A percentile compares a stretch with the other conserved stretches of the same genome.
These are phyloP conservation scores for Polylopha cassiicola DNA, from an alignment of 2,888 invertebrate species.

Conservation along the genomic window DNA sequence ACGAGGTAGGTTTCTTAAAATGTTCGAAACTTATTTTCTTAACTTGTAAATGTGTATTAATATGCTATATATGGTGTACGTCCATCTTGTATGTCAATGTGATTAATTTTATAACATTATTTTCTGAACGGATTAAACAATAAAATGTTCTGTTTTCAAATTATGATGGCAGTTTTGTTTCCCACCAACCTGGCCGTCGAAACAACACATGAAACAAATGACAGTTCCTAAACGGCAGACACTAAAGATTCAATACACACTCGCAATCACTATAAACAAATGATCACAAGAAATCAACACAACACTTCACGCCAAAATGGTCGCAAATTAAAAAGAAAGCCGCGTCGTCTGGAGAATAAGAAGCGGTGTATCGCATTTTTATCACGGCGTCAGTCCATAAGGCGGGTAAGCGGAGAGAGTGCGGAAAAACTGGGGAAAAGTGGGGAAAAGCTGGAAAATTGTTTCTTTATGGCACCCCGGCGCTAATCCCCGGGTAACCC, in stretches of 20 bases:
- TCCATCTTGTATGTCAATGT: slow-evolving; percentile 76
- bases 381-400: slow-evolving; percentile 65
- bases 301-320: too few relatives aligned
- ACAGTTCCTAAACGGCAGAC: too few relatives aligned
- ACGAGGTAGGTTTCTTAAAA: slow-evolving; percentile 56
- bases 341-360: slow-evolving; percentile 20
- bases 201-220: too few relatives aligned
- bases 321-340: slow-evolving; percentile 9
- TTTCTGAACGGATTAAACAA: slow-evolving; percentile 75
- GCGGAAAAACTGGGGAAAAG: slow-evolving; percentile 57
- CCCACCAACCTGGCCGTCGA: slow-evolving; percentile 11
- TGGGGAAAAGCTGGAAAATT: too few relatives aligned
- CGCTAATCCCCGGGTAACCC: slow-evolving; percentile 58
- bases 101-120: slow-evolving; percentile 70
- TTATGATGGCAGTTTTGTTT: slow-evolving; percentile 55
- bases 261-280: too few relatives aligned
- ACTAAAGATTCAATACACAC: slow-evolving; percentile 23
- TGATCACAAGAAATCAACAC: too few relatives aligned
- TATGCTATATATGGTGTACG: slow-evolving; percentile 74
- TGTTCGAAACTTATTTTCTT: slow-evolving; percentile 57
- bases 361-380: slow-evolving; percentile 58
- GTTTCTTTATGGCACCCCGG: slow-evolving; percentile 73
- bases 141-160: slow-evolving; percentile 78
- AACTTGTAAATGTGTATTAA: slow-evolving; percentile 69
- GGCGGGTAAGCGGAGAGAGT: slow-evolving; percentile 49